These are phyloP conservation scores for Rapana venosa DNA, from an alignment of 2,888 invertebrate genomes.

Conservation along the genomic window DNA sequence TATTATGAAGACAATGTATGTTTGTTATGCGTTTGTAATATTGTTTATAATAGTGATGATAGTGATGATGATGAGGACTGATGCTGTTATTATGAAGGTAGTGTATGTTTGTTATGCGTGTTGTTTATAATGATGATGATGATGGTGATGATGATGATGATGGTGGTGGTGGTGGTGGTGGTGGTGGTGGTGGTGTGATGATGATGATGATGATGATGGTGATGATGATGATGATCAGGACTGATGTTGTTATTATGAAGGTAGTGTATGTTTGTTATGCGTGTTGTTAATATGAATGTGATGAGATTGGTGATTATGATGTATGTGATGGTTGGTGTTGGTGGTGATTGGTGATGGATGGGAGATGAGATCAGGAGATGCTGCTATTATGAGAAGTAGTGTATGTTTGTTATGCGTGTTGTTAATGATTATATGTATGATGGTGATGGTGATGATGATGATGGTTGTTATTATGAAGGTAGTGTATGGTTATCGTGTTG, in stretches of 20 bases:
- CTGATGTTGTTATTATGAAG: background rate
- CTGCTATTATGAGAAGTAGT: no score
- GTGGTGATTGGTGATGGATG: background rate
- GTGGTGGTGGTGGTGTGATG: background rate
- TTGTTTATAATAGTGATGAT: background rate
- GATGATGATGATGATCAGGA: background rate
- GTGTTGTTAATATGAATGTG: background rate
- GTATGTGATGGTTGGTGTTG: background rate
- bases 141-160: background rate
- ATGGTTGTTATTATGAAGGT: no score
- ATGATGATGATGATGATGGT: slow-evolving; percentile 6
- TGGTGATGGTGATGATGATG: background rate
- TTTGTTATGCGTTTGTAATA: background rate
- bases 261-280: no score
- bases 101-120: no score
- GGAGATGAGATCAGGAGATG: background rate
- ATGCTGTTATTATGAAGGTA: no score
- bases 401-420: no score
- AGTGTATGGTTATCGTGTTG: no score
- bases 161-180: background rate
- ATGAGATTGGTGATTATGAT: background rate
- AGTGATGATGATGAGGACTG: background rate
- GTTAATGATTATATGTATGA: no score
- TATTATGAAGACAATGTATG: no score
- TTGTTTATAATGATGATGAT: no score